Conservation (phyloP, 2,888 invertebrate genomes). For the Scaptomyza caliginosa region DNA sequence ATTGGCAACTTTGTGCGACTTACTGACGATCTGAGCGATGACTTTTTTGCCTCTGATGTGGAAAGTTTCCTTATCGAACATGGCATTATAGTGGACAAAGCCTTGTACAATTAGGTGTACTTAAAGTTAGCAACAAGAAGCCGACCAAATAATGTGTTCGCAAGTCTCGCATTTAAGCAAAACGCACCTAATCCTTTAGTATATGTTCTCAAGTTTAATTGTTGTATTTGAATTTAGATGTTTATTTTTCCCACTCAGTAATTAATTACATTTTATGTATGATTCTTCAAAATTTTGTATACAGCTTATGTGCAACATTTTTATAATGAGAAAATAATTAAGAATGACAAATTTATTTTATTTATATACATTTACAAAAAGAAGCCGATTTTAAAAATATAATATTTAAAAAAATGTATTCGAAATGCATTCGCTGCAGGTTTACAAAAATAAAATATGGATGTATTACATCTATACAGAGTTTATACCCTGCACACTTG, state of each 20-base stretch:
- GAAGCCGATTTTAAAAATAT: conserved; percentile 47
- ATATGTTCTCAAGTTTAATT: conserved; percentile 3
- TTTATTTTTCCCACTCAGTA: conserved; percentile 69
- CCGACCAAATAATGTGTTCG: conserved; percentile 75
- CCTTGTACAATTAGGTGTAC: conserved; percentile 73
- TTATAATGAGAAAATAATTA: conserved; percentile 37
- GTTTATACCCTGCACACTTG: conserved; percentile 51
- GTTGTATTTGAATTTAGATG: conserved; percentile 44
- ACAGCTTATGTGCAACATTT: conserved; percentile 50
- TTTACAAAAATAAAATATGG: conserved; percentile 21
- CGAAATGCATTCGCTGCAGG: conserved; percentile 56
- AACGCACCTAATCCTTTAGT: conserved; percentile 41
- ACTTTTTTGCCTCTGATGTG: conserved; percentile 95
- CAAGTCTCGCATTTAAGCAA: conserved; percentile 31
- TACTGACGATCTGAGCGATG: conserved; percentile 93
- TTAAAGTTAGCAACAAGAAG: background rate
- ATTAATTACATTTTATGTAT: conserved; percentile 68
- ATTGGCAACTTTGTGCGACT: conserved; percentile 96
- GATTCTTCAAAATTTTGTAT: conserved; percentile 61
- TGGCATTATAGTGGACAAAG: conserved; percentile 90
- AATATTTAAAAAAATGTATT: conserved; percentile 63
- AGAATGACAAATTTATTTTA: conserved; percentile 35
- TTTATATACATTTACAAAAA: conserved; percentile 38
- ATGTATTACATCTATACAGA: conserved; percentile 52
- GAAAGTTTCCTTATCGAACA: conserved; percentile 95